Evolutionary conservation across 2,113 vertebrate species (phyloP), one percentile per base, ranked within the genome.

Genomic region (Hylia prasina): DNA sequence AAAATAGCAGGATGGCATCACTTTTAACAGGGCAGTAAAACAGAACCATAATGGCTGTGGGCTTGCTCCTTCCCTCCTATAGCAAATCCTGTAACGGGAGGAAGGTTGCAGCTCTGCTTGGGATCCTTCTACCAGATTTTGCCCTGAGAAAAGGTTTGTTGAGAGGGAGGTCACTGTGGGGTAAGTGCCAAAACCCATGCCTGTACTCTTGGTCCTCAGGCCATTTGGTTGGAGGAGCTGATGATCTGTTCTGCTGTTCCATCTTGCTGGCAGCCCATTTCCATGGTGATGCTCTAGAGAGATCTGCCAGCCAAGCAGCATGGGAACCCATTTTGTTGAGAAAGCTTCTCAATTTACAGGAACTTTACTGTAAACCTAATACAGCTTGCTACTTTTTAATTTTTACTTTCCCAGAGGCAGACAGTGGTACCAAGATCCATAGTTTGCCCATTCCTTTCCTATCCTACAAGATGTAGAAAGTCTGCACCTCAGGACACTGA

Each of bases 1-100:
- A 94, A 96, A 94, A 78, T 48, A 94, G 60, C 72, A 89, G 60
- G 57, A 94, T 86, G 39, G 28, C 54, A 73, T 70, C 82, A 65
- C 39, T 77, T 65, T 92, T 42, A 92, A 77, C 42, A 70, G 76
- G 51, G 35, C 48, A 81, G 64, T 92, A 88, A 87, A 82, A 80
- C 0, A 93, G 54, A 76, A 83, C 71, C 5, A 1, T 31, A 58
- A 86, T 20, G 61, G 76, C 50, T 42, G 2, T 31, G 39, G 56
- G 73, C 53, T 78, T 4, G 1, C 10, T 87, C 35, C 40, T 89
- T 68, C 33, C 28, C 23, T 78, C 18, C 48, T 51, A 7, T 0
- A 87, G 37, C 44, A 86, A 73, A 54, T 28, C 25, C 30, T 47
- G 28, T n/a, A 87, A 11, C 7, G 15, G 45, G 37, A 65, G 18